phyloP scores from a whole-genome alignment of 1,140 invertebrate species.

The Papilio machaon region DNA sequence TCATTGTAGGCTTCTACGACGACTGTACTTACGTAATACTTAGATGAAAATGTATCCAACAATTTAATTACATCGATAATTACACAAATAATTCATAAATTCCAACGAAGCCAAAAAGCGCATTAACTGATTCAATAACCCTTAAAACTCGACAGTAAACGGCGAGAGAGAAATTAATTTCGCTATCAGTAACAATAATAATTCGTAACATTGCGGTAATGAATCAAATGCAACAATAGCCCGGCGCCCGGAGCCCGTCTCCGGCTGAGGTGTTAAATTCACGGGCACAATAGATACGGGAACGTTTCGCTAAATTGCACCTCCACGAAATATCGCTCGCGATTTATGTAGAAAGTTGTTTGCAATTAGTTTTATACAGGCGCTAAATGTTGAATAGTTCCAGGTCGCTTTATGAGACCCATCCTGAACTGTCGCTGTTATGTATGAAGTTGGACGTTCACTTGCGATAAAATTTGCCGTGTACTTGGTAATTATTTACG shows the following conservation, averaged over 20 bases:
- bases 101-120: not conserved
- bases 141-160: slow-evolving; percentile 48
- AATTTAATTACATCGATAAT: not conserved
- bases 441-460: not conserved
- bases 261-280: slow-evolving; percentile 66
- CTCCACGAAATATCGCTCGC: slow-evolving; percentile 47
- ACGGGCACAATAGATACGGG: slow-evolving; percentile 55
- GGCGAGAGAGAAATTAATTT: slow-evolving; percentile 67
- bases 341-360: slow-evolving; percentile 73
- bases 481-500: not conserved
- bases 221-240: slow-evolving; percentile 65
- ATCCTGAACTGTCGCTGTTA: not conserved
- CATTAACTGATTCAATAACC: slow-evolving; percentile 47
- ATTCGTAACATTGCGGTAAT: slow-evolving; percentile 52
- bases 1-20: too few species aligned
- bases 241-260: slow-evolving; percentile 41
- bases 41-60: not conserved
- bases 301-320: slow-evolving; percentile 49
- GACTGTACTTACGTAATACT: too few species aligned
- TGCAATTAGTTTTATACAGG: slow-evolving; percentile 70
- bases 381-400: slow-evolving; percentile 45
- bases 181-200: slow-evolving; percentile 66
- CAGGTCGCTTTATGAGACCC: slow-evolving; percentile 20
- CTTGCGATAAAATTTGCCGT: not conserved
- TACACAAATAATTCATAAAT: not conserved